These are phyloP conservation scores for Elmis aenea DNA, from an alignment of 2,888 invertebrate genomes.

Conservation along the genomic window DNA sequence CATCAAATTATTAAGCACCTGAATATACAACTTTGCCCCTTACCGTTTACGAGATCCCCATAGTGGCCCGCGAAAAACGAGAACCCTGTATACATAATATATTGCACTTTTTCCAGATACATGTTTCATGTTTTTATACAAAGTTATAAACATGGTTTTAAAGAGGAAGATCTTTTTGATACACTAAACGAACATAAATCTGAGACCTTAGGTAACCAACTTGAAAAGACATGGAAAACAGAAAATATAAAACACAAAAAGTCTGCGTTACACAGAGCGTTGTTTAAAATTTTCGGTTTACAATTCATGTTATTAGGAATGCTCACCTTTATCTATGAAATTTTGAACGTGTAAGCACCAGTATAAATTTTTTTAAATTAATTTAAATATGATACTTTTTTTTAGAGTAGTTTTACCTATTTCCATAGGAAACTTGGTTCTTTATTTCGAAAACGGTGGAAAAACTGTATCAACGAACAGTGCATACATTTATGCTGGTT, in stretches of 20 bases:
- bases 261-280: background rate
- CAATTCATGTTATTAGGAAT: background rate
- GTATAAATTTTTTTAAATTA: no score
- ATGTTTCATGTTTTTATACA: conserved; percentile 12
- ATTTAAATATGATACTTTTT: no score
- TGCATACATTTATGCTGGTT: conserved; percentile 72
- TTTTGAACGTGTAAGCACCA: background rate
- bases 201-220: conserved; percentile 53
- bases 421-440: conserved; percentile 59
- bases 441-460: conserved; percentile 56
- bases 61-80: no score
- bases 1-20: no score
- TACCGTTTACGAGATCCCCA: no score
- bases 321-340: background rate
- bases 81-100: no score
- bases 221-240: conserved; percentile 50
- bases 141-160: conserved; percentile 11
- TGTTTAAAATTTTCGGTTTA: background rate
- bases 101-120: conserved; percentile 12
- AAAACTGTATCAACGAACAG: no score
- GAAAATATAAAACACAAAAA: conserved; percentile 9
- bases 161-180: conserved; percentile 47
- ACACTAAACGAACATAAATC: conserved; percentile 57
- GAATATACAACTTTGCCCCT: no score
- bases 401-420: conserved; percentile 42